Base-by-base conservation (phyloP, 2,113 vertebrate species). In the Pleuronectes platessa region DNA sequence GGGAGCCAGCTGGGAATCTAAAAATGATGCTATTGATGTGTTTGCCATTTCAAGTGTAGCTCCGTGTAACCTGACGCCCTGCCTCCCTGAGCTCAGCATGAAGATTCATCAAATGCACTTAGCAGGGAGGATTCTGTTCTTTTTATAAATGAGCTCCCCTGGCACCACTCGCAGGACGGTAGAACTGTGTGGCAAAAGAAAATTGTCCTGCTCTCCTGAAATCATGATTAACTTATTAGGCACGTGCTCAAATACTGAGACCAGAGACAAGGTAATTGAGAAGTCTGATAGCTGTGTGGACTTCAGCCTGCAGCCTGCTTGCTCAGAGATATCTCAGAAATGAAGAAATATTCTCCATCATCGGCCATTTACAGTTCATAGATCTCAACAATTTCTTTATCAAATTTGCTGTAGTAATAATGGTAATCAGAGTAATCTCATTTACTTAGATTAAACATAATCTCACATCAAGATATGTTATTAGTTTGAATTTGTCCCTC, bases 21-120 rank as follows among this genome's bases (percentile, higher is more conserved):
- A 88, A 90, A 90, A 90, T 68, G 63, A 86, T 67, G 80, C 75
- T 87, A 90, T 88, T 90, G 92, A 93, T 90, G 89, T 89, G 86
- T 92, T 88, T 85, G 60, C 56, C 83, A 84, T 87, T 91, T 89
- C 86, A 84, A 86, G 84, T 74, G 89, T 74, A 70, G 65, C 55
- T 86, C 74, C 63, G 61, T 74, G 76, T 88, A 90, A 93, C 82
- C 79, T 59, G 51, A 86, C 60, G 20, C 83, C 77, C 10, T 13
- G 51, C 68, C 82, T 86, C 74, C 78, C 54, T 51, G 71, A 4
- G 18, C 62, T 51, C 63, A 2, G 24, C 20, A 23, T 76, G 83
- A 83, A 42, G 70, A 81, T 78, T 92, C 81, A 85, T 87, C 89
- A 80, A 63, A 85, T 60, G 58, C 72, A 76, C 70, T 85, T 86